Evolutionary conservation across 2,888 invertebrate genomes (phyloP).

Genomic region (Caenorhabditis parvicauda): DNA sequence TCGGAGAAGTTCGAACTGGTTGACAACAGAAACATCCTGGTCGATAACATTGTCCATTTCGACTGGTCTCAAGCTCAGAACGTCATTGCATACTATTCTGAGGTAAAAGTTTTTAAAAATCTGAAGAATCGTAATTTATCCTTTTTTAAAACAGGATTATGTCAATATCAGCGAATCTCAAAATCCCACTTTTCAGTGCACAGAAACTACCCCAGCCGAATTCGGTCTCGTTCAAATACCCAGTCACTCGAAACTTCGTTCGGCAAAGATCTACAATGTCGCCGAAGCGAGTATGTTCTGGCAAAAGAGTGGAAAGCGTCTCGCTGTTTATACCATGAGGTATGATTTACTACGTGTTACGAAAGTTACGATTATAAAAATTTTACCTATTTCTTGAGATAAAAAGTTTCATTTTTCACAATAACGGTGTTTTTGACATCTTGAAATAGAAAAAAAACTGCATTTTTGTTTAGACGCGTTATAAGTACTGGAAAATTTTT

Average conservation of each 20-base stretch:
- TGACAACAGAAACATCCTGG: conserved; percentile 82
- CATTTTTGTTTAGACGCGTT: no score
- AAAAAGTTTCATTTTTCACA: no score
- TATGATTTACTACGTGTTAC: no score
- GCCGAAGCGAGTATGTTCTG: conserved; percentile 97
- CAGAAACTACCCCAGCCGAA: conserved; percentile 48
- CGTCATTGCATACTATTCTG: conserved; percentile 94
- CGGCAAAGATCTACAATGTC: conserved; percentile 77
- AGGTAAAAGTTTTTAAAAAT: conserved; percentile 70
- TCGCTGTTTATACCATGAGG: conserved; percentile 84
- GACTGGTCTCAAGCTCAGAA: conserved; percentile 98
- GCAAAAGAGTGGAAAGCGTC: conserved; percentile 85
- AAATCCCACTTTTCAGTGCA: conserved; percentile 15
- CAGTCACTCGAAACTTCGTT: conserved; percentile 64
- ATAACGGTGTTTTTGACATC: no score
- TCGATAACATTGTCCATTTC: conserved; percentile 76
- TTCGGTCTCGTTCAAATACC: conserved; percentile 57
- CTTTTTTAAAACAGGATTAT: not conserved
- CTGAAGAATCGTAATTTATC: not conserved
- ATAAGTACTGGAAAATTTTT: no score
- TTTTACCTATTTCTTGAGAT: no score
- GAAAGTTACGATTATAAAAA: no score
- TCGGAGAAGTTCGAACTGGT: conserved; percentile 89
- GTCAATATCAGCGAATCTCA: not conserved
- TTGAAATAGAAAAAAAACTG: no score